Percentiles rank a stretch among this genome's conserved stretches.
Conservation (phyloP, 2,113 vertebrate genomes). For the Centropristis striata region DNA sequence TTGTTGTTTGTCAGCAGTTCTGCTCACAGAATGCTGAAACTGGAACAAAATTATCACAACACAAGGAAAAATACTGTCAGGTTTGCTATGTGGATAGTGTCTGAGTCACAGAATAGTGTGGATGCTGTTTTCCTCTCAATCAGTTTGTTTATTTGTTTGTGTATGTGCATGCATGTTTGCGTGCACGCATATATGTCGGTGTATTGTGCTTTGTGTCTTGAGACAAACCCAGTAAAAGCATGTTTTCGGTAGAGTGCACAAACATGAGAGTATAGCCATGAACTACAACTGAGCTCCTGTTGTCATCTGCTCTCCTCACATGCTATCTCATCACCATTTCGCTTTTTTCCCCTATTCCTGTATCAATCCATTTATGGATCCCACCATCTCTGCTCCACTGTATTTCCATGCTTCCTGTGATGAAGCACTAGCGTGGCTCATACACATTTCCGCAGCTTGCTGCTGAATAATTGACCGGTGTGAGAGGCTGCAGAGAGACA, state of each 20-base stretch:
- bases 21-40: constrained; percentile 51
- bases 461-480: constrained; percentile 84
- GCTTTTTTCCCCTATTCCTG: constrained; percentile 41
- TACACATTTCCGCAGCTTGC: constrained; percentile 55
- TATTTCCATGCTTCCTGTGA: constrained; percentile 55
- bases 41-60: constrained; percentile 54
- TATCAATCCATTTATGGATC: constrained; percentile 72
- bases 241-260: constrained; percentile 50
- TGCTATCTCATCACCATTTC: constrained; percentile 22
- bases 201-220: constrained; percentile 26
- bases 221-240: constrained; percentile 48
- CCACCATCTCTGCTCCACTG: constrained; percentile 49
- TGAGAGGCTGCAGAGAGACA: constrained; percentile 71
- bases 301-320: constrained; percentile 49
- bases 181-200: not conserved
- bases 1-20: constrained; percentile 62
- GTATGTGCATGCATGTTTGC: not conserved
- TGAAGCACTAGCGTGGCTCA: constrained; percentile 41
- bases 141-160: constrained; percentile 38
- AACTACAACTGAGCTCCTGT: constrained; percentile 36
- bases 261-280: constrained; percentile 23
- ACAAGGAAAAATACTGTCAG: constrained; percentile 49
- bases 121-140: constrained; percentile 6
- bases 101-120: constrained; percentile 38
- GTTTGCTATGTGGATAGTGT: constrained; percentile 46